Base-by-base conservation (phyloP, 2,797 vertebrate genomes). In the Brotogeris chrysoptera region DNA sequence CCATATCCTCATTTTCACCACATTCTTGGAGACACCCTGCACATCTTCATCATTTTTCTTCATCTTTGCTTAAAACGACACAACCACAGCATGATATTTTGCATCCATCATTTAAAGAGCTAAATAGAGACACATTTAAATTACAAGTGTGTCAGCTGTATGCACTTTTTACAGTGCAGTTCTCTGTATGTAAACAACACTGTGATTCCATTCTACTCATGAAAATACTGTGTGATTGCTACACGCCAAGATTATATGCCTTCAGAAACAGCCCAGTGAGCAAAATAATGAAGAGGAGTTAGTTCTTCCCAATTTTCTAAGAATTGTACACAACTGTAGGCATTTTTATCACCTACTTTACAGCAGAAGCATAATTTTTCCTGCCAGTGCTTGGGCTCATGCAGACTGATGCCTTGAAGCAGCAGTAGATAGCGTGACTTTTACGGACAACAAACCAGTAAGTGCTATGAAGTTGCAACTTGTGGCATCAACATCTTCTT, bases 81-180 rank as follows among this genome's bases (percentile, higher is more conserved):
- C 0, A 0, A 36, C 25, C 34, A 14, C 0, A 0, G 64, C 49
- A 63, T 2, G 10, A 28, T 7, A 14, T 66, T 57, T 27, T 46
- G 49, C 28, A 61, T 4, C 9, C 20, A 65, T 3, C 36, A 41
- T 59, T 15, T 13, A 34, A 73, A 74, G 44, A 59, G 66, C 57
- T 72, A 79, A 83, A 78, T 7, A 28, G 13, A 92, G 43, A 44
- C 14, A 52, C 5, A 49, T 86, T 88, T 86, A 21, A 90, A 72
- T 60, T 41, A 34, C 43, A 86, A 39, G 34, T 12, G 38, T 74
- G 73, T 16, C 83, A 34, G 39, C 10, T 23, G 5, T 5, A 60
- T 3, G 34, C 3, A 13, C 5, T 2, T 9, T 1, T 9, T 1
- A 15, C 30, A 81, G 36, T 3, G 49, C 0, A 0, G 55, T 13